Evolutionary conservation across 2,888 invertebrate genomes (phyloP).

Genomic region (Trissoscelio sp.): DNA sequence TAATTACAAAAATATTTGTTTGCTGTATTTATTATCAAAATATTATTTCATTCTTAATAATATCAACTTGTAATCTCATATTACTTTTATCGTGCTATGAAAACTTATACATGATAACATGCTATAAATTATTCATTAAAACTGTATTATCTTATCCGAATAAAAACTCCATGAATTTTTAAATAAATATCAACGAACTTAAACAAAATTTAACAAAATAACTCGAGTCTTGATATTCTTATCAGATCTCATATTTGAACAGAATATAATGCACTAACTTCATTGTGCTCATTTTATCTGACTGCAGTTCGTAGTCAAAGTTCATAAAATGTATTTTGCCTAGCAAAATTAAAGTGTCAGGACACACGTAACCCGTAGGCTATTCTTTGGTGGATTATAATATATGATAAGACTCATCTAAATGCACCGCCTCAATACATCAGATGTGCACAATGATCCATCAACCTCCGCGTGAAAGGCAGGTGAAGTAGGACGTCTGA

Average conservation of each 20-base stretch:
- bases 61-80: too few species aligned
- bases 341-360: conserved; percentile 26
- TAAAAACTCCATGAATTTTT: conserved; percentile 15
- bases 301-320: conserved; percentile 14
- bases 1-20: too few species aligned
- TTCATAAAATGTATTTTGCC: conserved; percentile 22
- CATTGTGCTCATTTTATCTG: conserved; percentile 26
- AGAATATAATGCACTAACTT: neutral
- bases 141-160: conserved; percentile 1
- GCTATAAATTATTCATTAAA: conserved; percentile 27
- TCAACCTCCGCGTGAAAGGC: conserved; percentile 46
- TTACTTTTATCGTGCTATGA: neutral
- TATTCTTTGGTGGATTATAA: conserved; percentile 32
- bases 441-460: conserved; percentile 58
- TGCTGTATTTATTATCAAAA: too few species aligned
- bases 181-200: neutral
- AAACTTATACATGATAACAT: neutral
- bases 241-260: conserved; percentile 12
- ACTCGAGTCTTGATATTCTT: neutral
- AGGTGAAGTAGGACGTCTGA: conserved; percentile 50
- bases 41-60: too few species aligned
- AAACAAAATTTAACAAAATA: conserved; percentile 10
- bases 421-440: conserved; percentile 47
- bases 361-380: conserved; percentile 7
- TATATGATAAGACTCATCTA: conserved; percentile 50